A percentile compares a stretch with the other conserved stretches of the same genome.
These are phyloP conservation scores for Tapirus terrestris DNA, from an alignment of 2,113 vertebrate genomes.

Conservation along the genomic window DNA sequence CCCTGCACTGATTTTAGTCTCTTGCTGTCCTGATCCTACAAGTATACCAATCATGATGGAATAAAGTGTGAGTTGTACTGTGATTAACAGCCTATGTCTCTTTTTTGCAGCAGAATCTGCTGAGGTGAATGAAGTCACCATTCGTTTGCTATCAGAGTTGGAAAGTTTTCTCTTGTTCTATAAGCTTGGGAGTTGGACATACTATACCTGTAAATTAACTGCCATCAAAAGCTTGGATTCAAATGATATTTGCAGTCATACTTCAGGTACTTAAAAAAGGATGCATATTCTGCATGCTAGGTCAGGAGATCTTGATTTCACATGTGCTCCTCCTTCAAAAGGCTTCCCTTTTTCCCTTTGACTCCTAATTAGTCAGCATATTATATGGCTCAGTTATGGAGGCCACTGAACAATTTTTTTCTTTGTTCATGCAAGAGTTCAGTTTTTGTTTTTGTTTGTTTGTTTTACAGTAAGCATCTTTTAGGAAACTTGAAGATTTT, in stretches of 20 bases:
- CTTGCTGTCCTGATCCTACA: slow-evolving; percentile 78
- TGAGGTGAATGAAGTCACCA: slow-evolving; percentile 3
- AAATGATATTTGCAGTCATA: not conserved
- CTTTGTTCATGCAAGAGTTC: not conserved
- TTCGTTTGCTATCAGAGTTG: not conserved
- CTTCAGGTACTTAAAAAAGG: not conserved
- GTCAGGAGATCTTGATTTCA: not conserved
- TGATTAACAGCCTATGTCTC: slow-evolving; percentile 59
- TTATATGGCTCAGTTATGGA: not conserved
- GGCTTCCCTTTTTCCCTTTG: not conserved
- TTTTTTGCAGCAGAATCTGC: slow-evolving; percentile 54
- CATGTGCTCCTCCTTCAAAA: not conserved
- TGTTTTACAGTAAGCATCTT: slow-evolving; percentile 4
- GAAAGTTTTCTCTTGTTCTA: not conserved
- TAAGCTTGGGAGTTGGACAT: not conserved
- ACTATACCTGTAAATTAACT: not conserved
- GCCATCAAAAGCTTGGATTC: not conserved
- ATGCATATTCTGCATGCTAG: not conserved
- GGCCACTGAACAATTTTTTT: not conserved
- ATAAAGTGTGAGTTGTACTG: slow-evolving; percentile 87
- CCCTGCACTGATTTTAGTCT: slow-evolving; percentile 78
- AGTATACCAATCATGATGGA: slow-evolving; percentile 82
- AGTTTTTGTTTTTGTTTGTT: not conserved
- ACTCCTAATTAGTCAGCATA: not conserved
- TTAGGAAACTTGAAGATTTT: not conserved